Conservation (phyloP, 2,888 invertebrate genomes). For the Dromius quadrimaculatus region DNA sequence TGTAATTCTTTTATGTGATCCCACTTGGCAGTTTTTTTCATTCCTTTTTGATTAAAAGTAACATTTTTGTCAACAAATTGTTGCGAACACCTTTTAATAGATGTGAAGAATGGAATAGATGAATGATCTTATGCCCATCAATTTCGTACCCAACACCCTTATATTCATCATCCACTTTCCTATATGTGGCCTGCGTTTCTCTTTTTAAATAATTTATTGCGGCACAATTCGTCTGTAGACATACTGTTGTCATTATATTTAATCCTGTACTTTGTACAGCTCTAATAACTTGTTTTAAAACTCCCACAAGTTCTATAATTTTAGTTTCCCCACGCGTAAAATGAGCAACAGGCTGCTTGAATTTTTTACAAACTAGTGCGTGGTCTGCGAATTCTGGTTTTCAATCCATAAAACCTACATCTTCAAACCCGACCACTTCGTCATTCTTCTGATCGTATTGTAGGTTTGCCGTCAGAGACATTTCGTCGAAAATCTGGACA, state of each 20-base stretch:
- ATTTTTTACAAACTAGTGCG: conserved; percentile 26
- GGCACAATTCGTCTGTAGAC: not conserved
- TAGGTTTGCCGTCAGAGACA: conserved; percentile 4
- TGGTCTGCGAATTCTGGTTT: conserved; percentile 51
- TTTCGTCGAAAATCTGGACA: conserved; percentile 54
- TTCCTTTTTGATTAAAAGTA: too few relatives aligned
- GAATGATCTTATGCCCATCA: not conserved
- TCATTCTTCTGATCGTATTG: conserved; percentile 35
- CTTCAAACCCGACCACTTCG: conserved; percentile 54
- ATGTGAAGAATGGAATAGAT: conserved; percentile 24
- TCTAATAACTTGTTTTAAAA: not conserved
- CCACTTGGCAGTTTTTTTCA: too few relatives aligned
- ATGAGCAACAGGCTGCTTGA: conserved; percentile 2
- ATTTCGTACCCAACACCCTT: not conserved
- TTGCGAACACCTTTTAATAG: conserved; percentile 29
- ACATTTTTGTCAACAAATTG: conserved; percentile 26
- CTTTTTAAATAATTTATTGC: conserved; percentile 11
- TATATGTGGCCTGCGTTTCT: not conserved
- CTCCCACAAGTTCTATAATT: not conserved
- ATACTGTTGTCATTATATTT: conserved; percentile 11
- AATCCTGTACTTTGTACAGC: not conserved
- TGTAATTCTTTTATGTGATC: too few relatives aligned
- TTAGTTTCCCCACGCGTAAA: not conserved
- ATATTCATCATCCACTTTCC: not conserved
- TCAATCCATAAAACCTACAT: conserved; percentile 50